Base-by-base conservation (phyloP, 2,888 invertebrate species). In the Nymphalis polychloros region DNA sequence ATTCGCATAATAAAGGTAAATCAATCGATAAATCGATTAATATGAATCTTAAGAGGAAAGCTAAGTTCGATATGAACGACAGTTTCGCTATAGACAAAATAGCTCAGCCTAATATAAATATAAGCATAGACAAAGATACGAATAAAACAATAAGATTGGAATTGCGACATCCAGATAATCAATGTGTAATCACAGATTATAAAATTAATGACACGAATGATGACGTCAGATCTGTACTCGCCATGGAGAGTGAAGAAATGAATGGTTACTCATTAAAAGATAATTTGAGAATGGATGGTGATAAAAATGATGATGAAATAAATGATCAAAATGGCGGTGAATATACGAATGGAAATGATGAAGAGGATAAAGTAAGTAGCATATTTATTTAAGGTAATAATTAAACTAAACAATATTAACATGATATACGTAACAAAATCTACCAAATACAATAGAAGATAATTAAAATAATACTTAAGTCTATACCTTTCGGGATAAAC, bases 91-190 rank as follows among this genome's bases (percentile, higher is more conserved):
- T 75, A 52, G 76, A 76, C 47, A 79, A 77, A 70, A 69, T 76
- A 20, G 70, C 73, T 5, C 71, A 77, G 48, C 82, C 87, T 2
- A 87, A 88, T 80, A 82, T 89, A 67, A 87, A 85, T 75, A 87
- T 87, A 66, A 84, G 83, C 72, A 84, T 86, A 72, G 86, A 87
- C 75, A 88, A 87, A 60, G 85, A 86, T 73, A 78, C 84, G 8
- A 81, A 78, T 76, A 88, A 85, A 74, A 85, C 87, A 4, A 86
- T 88, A 57, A 76, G 90, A 66, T 73, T 91, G 17, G 73, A 75
- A 53, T 63, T 72, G 41, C 59, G 72, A 20, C 72, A 72, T 64
- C 72, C 70, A 31, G 72, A 68, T 52, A 66, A 68, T 50, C 65
- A 71, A 20, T 66, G 68, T 50, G 63, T 72, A 19, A 65, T 70